These are phyloP conservation scores for Geophilus truncorum DNA, from an alignment of 2,888 invertebrate genomes.

Conservation along the genomic window DNA sequence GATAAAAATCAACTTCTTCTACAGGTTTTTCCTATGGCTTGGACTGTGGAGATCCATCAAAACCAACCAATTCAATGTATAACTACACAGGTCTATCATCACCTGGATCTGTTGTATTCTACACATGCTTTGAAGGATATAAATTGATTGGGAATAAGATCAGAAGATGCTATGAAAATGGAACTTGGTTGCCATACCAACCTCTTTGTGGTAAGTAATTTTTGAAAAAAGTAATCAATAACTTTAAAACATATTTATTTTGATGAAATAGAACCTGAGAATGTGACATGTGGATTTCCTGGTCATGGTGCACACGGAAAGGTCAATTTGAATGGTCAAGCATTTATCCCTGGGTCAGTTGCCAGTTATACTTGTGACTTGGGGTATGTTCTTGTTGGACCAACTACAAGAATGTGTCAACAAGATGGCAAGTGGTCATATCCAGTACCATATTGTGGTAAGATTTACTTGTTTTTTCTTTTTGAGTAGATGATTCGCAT, in stretches of 20 bases:
- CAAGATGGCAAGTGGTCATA: not conserved
- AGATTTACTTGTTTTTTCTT: no score
- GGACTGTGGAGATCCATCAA: not conserved
- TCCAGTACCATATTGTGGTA: not conserved
- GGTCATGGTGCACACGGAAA: not conserved
- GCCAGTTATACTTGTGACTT: not conserved
- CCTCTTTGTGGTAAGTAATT: not conserved
- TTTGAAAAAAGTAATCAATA: not conserved
- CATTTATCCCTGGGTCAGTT: not conserved
- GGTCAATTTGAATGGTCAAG: not conserved
- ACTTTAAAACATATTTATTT: not conserved
- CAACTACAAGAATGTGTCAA: not conserved
- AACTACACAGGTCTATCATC: not conserved
- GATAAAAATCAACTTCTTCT: no score
- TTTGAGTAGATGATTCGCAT: no score
- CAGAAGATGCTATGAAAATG: not conserved
- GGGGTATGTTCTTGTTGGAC: not conserved
- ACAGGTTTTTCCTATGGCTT: not conserved
- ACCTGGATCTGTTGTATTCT: not conserved
- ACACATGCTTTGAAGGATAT: not conserved
- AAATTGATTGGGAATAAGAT: not conserved
- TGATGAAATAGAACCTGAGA: not conserved
- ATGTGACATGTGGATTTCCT: not conserved
- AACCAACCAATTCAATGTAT: not conserved
- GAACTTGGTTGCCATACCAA: not conserved